Conservation (phyloP, 2,797 vertebrate species). For the Anguilla marmorata region DNA sequence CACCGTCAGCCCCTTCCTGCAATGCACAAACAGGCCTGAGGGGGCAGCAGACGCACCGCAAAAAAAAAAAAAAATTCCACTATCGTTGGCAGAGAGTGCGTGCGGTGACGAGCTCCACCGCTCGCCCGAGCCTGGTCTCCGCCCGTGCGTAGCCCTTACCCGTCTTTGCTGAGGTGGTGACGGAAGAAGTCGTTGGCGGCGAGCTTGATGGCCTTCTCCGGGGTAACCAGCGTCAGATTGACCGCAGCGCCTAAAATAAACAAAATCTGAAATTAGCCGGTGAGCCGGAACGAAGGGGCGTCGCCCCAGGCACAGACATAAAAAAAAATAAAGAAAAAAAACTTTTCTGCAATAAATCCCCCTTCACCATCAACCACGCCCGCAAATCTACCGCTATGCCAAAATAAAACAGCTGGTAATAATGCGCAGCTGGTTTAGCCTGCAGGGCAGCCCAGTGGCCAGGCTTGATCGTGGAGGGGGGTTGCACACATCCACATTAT, state of each 20-base stretch:
- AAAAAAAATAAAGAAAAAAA: too few species aligned
- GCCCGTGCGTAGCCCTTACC: slow-evolving; percentile 59
- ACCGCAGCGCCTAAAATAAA: slow-evolving; percentile 73
- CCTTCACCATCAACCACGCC: background rate
- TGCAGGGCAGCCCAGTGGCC: background rate
- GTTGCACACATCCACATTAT: slow-evolving; percentile 23
- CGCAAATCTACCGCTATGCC: background rate
- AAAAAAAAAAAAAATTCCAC: background rate
- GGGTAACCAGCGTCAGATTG: slow-evolving; percentile 80
- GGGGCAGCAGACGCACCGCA: background rate
- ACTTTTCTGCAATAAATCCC: background rate
- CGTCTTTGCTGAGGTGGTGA: slow-evolving; percentile 71
- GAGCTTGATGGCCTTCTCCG: slow-evolving; percentile 82
- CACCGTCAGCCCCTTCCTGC: slow-evolving; percentile 69
- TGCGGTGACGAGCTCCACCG: background rate
- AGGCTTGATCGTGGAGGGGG: background rate
- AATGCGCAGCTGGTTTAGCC: background rate
- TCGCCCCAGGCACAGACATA: background rate
- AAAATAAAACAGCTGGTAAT: background rate
- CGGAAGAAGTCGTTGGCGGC: slow-evolving; percentile 83
- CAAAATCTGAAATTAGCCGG: background rate
- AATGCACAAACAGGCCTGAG: slow-evolving; percentile 18
- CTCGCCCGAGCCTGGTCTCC: background rate
- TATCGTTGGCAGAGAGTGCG: too few species aligned
- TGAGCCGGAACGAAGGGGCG: background rate